Evolutionary conservation across 2,888 invertebrate genomes (phyloP).

Genomic region (Incurvaria masculella): DNA sequence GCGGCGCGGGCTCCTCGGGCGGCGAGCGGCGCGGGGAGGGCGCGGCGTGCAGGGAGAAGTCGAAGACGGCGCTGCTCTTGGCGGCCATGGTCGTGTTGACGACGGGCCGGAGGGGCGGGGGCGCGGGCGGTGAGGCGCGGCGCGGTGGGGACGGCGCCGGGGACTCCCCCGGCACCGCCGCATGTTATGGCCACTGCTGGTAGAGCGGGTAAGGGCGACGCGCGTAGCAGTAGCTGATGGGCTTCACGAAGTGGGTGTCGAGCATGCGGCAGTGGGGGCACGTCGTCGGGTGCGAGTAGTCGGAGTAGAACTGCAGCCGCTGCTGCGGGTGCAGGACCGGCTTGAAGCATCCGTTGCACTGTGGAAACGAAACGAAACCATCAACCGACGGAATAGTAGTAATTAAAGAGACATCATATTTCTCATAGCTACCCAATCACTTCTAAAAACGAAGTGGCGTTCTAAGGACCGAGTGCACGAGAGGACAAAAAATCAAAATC

Average conservation of each 20-base stretch:
- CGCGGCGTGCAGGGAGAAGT: conserved; percentile 19
- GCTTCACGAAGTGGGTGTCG: conserved; percentile 95
- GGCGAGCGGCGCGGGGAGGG: conserved; percentile 23
- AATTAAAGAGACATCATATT: too few species aligned
- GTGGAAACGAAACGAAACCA: conserved; percentile 27
- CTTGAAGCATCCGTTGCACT: conserved; percentile 93
- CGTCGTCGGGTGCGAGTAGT: conserved; percentile 88
- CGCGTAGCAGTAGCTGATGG: conserved; percentile 79
- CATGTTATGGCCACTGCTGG: conserved; percentile 87
- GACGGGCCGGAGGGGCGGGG: conserved; percentile 45
- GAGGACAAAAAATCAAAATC: too few species aligned
- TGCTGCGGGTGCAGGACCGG: conserved; percentile 83
- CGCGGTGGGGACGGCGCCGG: conserved; percentile 43
- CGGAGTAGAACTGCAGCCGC: conserved; percentile 88
- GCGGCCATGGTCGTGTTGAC: conserved; percentile 52
- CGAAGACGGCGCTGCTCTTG: background rate
- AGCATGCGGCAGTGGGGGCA: conserved; percentile 89
- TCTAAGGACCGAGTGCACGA: too few species aligned
- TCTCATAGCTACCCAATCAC: too few species aligned
- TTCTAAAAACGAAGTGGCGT: too few species aligned
- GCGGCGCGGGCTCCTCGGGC: conserved; percentile 9
- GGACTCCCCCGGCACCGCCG: conserved; percentile 65
- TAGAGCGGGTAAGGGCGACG: conserved; percentile 66
- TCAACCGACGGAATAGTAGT: too few species aligned
- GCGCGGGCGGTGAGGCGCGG: conserved; percentile 40